These are phyloP conservation scores for Masnerella sp. DNA, from an alignment of 2,888 invertebrate species.

Conservation along the genomic window DNA sequence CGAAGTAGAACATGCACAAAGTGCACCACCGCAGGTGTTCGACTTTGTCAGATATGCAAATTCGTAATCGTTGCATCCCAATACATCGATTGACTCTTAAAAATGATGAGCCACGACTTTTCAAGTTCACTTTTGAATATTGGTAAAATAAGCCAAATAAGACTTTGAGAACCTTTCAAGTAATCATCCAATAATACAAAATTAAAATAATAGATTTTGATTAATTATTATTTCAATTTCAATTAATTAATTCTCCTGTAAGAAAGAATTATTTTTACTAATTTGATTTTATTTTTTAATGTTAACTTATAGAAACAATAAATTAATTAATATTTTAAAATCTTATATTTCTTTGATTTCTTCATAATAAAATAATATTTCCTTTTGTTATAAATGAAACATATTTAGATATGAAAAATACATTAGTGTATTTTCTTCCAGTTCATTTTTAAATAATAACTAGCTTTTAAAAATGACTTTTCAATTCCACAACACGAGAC, in stretches of 20 bases:
- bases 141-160: conserved; percentile 1
- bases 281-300: no score
- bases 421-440: no score
- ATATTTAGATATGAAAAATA: no score
- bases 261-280: no score
- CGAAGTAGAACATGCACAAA: conserved; percentile 38
- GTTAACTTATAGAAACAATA: no score
- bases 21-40: conserved; percentile 33
- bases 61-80: conserved; percentile 31
- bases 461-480: conserved; percentile 1
- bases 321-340: no score
- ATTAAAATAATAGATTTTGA: not conserved
- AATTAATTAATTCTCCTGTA: no score
- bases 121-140: conserved; percentile 26
- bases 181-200: not conserved
- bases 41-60: conserved; percentile 42
- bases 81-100: conserved; percentile 24
- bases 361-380: no score
- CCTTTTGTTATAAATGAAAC: no score
- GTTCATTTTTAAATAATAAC: no score
- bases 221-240: conserved; percentile 12
- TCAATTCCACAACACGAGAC: not conserved
- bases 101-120: conserved; percentile 19
- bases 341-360: no score
- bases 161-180: no score